These are phyloP conservation scores for Drosophila novamexicana DNA, from an alignment of 1,140 invertebrate species.

Conservation along the genomic window DNA sequence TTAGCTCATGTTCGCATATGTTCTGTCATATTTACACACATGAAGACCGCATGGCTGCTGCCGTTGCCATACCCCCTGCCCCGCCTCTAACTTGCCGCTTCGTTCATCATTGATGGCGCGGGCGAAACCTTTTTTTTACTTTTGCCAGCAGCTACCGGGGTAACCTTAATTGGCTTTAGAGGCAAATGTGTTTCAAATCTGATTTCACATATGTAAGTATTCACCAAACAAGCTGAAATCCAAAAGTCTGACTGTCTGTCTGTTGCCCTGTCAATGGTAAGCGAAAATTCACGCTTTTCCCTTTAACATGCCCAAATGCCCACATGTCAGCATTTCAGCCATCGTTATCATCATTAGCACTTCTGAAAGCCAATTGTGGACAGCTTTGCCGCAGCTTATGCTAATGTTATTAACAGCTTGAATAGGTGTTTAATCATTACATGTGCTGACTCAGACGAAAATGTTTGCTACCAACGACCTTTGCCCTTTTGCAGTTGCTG, in stretches of 20 bases:
- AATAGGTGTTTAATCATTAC: background rate
- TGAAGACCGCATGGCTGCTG: background rate
- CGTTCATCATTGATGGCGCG: constrained; percentile 11
- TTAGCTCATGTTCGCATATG: constrained; percentile 10
- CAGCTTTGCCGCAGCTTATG: constrained; percentile 1
- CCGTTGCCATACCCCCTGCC: background rate
- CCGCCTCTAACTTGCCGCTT: background rate
- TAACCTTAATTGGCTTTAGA: constrained; percentile 53
- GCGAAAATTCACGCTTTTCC: constrained; percentile 22
- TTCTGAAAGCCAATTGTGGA: constrained; percentile 2
- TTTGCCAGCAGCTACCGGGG: constrained; percentile 9
- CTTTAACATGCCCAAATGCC: background rate
- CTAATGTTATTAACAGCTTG: constrained; percentile 13
- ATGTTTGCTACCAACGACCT: background rate
- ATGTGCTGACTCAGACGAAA: background rate
- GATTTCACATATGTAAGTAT: constrained; percentile 45
- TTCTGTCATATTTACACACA: constrained; percentile 16
- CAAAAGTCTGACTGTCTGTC: background rate
- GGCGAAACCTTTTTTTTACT: constrained; percentile 28
- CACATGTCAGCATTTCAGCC: background rate
- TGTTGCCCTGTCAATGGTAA: background rate
- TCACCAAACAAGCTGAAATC: constrained; percentile 18
- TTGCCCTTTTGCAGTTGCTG: constrained; percentile 3
- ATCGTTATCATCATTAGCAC: constrained; percentile 23
- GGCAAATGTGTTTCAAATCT: constrained; percentile 52